Percentiles rank a stretch among this genome's conserved stretches.
phyloP scores from a whole-genome alignment of 2,113 vertebrate genomes.

The Athene cunicularia region DNA sequence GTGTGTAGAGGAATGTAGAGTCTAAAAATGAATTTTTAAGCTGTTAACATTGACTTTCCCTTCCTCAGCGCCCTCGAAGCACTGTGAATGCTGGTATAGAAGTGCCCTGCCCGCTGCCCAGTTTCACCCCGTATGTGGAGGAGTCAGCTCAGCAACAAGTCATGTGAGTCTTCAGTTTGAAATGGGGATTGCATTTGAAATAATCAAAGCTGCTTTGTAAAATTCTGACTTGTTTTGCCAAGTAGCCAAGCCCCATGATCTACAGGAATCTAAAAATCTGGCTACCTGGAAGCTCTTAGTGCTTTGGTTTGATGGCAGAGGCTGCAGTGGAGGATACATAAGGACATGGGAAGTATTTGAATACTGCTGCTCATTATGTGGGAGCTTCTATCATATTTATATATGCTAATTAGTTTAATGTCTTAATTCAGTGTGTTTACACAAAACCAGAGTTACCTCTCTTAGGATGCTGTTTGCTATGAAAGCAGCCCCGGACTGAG shows the following conservation, averaged over 20 bases:
- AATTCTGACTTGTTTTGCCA: not conserved
- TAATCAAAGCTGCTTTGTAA: not conserved
- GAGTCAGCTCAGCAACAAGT: conserved; percentile 84
- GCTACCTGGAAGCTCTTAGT: not conserved
- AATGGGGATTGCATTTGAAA: not conserved
- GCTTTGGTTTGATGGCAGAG: not conserved
- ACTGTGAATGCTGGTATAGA: conserved; percentile 2
- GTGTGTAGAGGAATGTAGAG: too few relatives aligned
- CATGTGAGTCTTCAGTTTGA: conserved; percentile 81
- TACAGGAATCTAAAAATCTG: not conserved
- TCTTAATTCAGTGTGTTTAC: not conserved
- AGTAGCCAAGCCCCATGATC: not conserved
- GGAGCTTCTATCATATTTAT: not conserved
- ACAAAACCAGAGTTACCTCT: not conserved
- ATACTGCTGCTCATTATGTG: not conserved
- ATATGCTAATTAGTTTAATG: not conserved
- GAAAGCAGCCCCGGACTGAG: not conserved
- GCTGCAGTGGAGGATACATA: not conserved
- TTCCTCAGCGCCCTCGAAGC: conserved; percentile 72
- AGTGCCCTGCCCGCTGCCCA: conserved; percentile 52
- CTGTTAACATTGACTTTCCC: not conserved
- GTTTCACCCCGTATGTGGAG: conserved; percentile 91
- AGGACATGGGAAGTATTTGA: not conserved
- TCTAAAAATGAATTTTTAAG: not conserved
- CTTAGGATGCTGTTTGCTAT: not conserved